phyloP scores from a whole-genome alignment of 2,888 invertebrate genomes.

The Caenorhabditis sp. region DNA sequence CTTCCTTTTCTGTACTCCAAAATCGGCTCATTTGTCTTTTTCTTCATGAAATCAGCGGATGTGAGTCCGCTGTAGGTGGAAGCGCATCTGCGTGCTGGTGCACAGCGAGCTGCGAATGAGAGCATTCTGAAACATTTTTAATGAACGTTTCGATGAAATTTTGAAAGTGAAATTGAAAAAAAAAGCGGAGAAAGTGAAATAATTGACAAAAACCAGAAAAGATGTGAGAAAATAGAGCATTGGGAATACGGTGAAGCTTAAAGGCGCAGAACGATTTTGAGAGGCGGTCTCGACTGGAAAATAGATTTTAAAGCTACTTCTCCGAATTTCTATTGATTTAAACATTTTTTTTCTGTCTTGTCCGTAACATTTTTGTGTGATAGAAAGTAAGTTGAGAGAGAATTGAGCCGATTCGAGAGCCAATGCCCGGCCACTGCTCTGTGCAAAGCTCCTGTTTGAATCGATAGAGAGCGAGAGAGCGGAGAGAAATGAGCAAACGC shows the following conservation, averaged over 20 bases:
- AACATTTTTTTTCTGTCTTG: conserved; percentile 11
- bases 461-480: conserved; percentile 21
- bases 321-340: too few relatives aligned
- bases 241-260: background rate
- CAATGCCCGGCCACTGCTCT: too few relatives aligned
- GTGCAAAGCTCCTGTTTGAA: background rate
- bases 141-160: too few relatives aligned
- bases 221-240: too few relatives aligned
- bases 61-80: conserved; percentile 79
- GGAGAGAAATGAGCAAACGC: conserved; percentile 52
- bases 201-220: conserved; percentile 4
- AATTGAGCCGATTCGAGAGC: conserved; percentile 37
- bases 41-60: conserved; percentile 82
- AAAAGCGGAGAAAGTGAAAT: background rate
- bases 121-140: conserved; percentile 53
- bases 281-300: conserved; percentile 1
- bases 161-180: background rate
- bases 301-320: background rate
- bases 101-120: conserved; percentile 23
- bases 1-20: conserved; percentile 90
- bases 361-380: background rate
- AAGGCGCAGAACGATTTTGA: background rate
- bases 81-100: conserved; percentile 28
- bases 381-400: conserved; percentile 11
- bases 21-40: conserved; percentile 85